Base-by-base conservation (phyloP, 2,797 vertebrate species). In the Hylomyscus alleni region DNA sequence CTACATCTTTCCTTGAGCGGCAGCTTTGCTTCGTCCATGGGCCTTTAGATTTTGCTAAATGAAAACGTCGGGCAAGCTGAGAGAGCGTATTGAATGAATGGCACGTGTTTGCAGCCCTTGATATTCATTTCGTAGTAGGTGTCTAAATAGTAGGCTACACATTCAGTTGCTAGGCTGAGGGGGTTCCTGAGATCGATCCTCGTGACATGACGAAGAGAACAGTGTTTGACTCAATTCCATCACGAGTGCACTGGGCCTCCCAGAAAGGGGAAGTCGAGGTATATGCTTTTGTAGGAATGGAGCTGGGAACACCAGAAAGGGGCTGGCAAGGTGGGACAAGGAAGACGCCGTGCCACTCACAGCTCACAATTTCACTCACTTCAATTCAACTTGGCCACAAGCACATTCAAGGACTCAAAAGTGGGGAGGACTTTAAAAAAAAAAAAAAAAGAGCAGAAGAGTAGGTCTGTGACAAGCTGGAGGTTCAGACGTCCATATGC, bases 21-120 rank as follows among this genome's bases (percentile, higher is more conserved):
- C 47, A 88, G 14, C 47, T 90, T 54, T 54, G 1, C n/a, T 22
- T 37, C 40, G 20, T 58, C 7, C 6, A n/a, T 82, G 47, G 47
- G 26, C 77, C 78, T 94, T 60, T 80, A n/a, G n/a, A 56, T 85
- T 75, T 93, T 80, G 56, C 44, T 86, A 47, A 89, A 72, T 56
- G 77, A 22, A 60, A 93, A 12, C 54, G 2, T 19, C 88, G 56
- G 34, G 11, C 65, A 94, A 76, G 73, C 29, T 11, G 29, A 94
- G 2, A 17, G 29, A 77, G 4, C 26, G 0, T 19, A 19, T 81
- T 72, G 31, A 31, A 58, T 72, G 58, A 94, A 47, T 9, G 52
- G n/a, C 14, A 78, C 9, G 15, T 56, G 94, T 93, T 93, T 92
- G 37, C 56, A 62, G 52, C 29, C n/a, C 12, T 96, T 37, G 15